Base-by-base conservation (phyloP, 2,888 invertebrate species). In the Hirtodrosophila trivittata region DNA sequence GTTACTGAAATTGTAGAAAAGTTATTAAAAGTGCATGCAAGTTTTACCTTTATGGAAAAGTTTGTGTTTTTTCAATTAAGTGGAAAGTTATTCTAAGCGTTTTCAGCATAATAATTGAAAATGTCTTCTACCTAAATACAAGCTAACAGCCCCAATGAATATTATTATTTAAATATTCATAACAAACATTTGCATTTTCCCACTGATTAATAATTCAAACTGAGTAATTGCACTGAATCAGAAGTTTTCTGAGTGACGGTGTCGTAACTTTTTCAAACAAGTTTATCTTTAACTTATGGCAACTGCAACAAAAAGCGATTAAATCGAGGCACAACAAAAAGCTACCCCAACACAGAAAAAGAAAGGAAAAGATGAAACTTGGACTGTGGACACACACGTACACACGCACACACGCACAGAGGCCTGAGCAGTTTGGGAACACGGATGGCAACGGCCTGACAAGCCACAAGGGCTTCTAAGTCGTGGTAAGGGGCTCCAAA, bases 391-490 rank as follows among this genome's bases (percentile, higher is more conserved):
- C 13, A 37, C 5, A 14, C 46, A 37, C 25, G 37, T 30, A 35
- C 54, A 64, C 49, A 42, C 26, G 13, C 38, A 30, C 28, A 30
- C 30, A 32, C 9, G 30, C 30, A 47, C n/a, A 0, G 16, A 28
- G n/a, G 21, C 6, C 8, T 12, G 42, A 58, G 18, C 35, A 39
- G 46, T 62, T 21, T 49, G 60, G 64, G 64, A 60, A 58, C 69
- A 69, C 66, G 75, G 64, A 69, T 54, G 69, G 59, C 75, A 63
- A 64, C 57, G 52, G 49, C 55, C 78, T 85, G 77, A 70, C 86
- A 75, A 47, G 56, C 65, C 59, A 63, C 63, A 55, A 70, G 56
- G 65, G 26, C 56, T 65, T 43, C 84, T 75, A 66, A 78, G 73
- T 74, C 38, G 64, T 38, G 35, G 59, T 39, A 38, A 37, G 10